Base-by-base conservation (phyloP, 1,140 invertebrate species). In the Rhizoglyphus robini region DNA sequence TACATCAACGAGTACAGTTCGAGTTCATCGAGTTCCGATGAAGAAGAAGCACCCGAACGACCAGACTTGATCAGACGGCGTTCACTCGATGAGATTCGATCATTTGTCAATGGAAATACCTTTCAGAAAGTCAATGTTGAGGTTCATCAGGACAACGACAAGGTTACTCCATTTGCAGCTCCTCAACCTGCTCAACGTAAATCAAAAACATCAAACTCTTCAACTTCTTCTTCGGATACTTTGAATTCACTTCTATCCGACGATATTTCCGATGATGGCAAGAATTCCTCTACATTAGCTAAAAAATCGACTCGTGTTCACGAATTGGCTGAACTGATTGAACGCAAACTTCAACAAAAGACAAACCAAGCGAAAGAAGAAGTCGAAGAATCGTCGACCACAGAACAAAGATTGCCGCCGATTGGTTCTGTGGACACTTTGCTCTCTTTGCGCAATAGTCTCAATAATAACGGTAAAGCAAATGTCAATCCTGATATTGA, bases 241-340 rank as follows among this genome's bases (percentile, higher is more conserved):
- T 41, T 41, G 18, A 18, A 41, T 41, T 41, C 36, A 11, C 36
- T 41, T 18, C 18, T 41, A 41, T 41, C 36, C 8, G 36, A 41
- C 18, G 36, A 41, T 41, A 41, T 41, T 18, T n/a, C n/a, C 8
- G 8, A 41, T 41, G 8, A 41, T 41, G 8, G 36, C 36, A 41
- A 41, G n/a, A n/a, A n/a, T n/a, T n/a, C n/a, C n/a, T n/a, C n/a
- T n/a, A n/a, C n/a, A n/a, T 41, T 18, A 41, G 18, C 36, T 11
- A 41, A 8, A 41, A 8, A 41, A 51, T 20, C 48, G 13, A 13
- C 1, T 51, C 48, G 59, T 23, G 59, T 61, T 3, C n/a, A 34
- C 5, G 59, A 61, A 41, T 61, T 61, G 34, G 36, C 59, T 2
- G 32, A 65, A 51, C 13, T 47, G 32, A 63, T 61, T 63, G 57